Conservation (phyloP, 2,113 vertebrate genomes). For the Leptobrachium ailaonicum region DNA sequence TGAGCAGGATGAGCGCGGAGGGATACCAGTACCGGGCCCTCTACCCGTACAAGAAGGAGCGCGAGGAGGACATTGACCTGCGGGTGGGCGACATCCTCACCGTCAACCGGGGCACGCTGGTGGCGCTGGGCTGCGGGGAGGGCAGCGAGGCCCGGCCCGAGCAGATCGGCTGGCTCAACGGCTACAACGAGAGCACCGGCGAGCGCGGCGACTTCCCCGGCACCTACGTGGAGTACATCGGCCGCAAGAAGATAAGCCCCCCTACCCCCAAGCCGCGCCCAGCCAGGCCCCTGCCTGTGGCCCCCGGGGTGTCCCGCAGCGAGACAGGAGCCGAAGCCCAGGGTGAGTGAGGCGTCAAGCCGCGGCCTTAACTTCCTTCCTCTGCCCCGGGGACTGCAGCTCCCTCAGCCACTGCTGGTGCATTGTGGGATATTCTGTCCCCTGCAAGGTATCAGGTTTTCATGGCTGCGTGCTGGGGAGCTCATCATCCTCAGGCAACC, state of each 20-base stretch:
- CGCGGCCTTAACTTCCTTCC: no score
- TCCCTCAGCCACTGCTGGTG: no score
- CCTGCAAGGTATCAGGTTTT: no score
- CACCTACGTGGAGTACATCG: constrained; percentile 94
- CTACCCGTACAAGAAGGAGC: constrained; percentile 94
- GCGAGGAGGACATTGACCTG: constrained; percentile 93
- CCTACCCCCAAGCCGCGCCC: constrained; percentile 95
- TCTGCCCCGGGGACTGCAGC: no score
- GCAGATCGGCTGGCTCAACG: constrained; percentile 93
- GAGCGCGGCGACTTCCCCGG: constrained; percentile 97
- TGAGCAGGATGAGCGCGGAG: constrained; percentile 84
- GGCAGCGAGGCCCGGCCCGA: constrained; percentile 90
- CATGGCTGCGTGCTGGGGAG: no score
- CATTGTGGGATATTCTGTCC: no score
- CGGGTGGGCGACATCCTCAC: constrained; percentile 88
- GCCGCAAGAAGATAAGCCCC: constrained; percentile 90
- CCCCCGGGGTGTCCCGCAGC: constrained; percentile 73
- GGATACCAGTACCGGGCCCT: constrained; percentile 95
- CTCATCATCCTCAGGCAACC: no score
- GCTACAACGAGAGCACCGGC: constrained; percentile 93
- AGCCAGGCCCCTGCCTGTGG: constrained; percentile 88
- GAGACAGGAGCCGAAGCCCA: constrained; percentile 84
- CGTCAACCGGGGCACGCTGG: constrained; percentile 88
- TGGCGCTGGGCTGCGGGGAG: constrained; percentile 85
- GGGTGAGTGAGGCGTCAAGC: constrained; percentile 70